These are phyloP conservation scores for Aurelia aurita complex sp. Pacific DNA, from an alignment of 30 jellyfish, hydroid and myxozoan species.

Conservation along the genomic window DNA sequence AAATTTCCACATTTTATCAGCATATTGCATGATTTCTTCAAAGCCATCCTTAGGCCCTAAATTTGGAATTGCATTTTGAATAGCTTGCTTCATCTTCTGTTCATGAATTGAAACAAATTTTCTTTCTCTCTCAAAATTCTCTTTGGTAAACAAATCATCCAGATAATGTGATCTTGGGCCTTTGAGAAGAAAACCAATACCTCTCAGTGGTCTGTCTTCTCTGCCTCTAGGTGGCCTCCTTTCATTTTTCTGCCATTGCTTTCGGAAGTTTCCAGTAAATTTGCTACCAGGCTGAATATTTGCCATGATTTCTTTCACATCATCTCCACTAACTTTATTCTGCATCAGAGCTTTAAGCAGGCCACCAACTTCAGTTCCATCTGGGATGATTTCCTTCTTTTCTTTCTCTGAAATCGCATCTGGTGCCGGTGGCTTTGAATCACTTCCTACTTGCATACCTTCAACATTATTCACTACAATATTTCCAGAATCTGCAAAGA, in stretches of 20 bases:
- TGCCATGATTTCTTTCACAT: constrained; percentile 50
- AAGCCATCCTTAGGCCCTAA: constrained; percentile 83
- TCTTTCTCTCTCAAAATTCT: neutral
- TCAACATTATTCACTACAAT: neutral
- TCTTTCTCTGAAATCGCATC: neutral
- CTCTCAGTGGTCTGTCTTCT: constrained; percentile 1
- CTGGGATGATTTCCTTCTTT: constrained; percentile 36
- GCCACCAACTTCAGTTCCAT: constrained; percentile 61
- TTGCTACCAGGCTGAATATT: constrained; percentile 17
- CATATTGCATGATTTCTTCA: constrained; percentile 72
- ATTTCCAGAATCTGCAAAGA: neutral
- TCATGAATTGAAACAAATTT: constrained; percentile 60
- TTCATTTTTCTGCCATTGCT: neutral
- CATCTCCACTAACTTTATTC: constrained; percentile 14
- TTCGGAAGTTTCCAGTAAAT: neutral
- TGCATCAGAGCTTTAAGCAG: constrained; percentile 34
- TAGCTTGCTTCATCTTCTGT: constrained; percentile 14
- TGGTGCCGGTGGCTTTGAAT: neutral
- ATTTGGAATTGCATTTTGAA: constrained; percentile 30
- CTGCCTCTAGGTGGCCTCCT: neutral
- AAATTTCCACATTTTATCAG: constrained; percentile 75
- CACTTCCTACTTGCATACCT: neutral
- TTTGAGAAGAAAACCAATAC: neutral
- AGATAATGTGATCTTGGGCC: constrained; percentile 50
- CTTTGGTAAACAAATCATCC: neutral